Base-by-base conservation (phyloP, 2,113 vertebrate species). In the Entelurus aequoreus region DNA sequence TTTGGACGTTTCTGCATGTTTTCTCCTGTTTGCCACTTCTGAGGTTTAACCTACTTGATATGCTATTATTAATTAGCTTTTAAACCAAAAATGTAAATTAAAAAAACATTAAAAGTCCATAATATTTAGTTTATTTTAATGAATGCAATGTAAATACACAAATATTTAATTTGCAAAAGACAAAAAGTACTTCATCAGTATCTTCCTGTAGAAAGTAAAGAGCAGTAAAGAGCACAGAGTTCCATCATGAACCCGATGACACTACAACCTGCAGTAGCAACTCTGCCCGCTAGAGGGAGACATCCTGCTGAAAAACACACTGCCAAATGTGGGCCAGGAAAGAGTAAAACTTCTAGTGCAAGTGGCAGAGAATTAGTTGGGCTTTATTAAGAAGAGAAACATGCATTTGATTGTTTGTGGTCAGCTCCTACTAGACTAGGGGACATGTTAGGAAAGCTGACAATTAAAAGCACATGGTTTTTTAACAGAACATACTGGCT, bases 181-280 rank as follows among this genome's bases (percentile, higher is more conserved):
- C 53, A 12, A 6, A 15, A 72, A 66, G 4, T 67, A 15, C 38
- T 57, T 14, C 42, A 16, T 14, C 2, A 48, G 62, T 48, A 73
- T 67, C 36, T 12, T 58, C 42, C 16, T 65, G 58, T n/a, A 6
- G 54, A 36, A 60, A 38, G 38, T 64, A 49, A 57, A 63, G 66
- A 66, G 55, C 61, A 71, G 65, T 69, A 74, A 70, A 48, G 83
- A 86, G 76, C 86, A 84, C 71, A 68, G 82, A 68, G 84, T 80
- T 84, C 75, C 79, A 59, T 65, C 72, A 63, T 84, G 85, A 88
- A 88, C 85, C 60, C 87, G 38, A 5, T 87, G 87, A 87, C 82
- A 81, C 82, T 66, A 36, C 36, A 21, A 37, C 59, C 60, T 78
- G 82, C 76, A 77, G 63, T 76, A 66, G 9, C 74, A 12, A 9